Evolutionary conservation across 92 coral and sea anemone species (phyloP), one percentile per base, ranked within the genome.

Genomic region (Paragorgia papillata): DNA sequence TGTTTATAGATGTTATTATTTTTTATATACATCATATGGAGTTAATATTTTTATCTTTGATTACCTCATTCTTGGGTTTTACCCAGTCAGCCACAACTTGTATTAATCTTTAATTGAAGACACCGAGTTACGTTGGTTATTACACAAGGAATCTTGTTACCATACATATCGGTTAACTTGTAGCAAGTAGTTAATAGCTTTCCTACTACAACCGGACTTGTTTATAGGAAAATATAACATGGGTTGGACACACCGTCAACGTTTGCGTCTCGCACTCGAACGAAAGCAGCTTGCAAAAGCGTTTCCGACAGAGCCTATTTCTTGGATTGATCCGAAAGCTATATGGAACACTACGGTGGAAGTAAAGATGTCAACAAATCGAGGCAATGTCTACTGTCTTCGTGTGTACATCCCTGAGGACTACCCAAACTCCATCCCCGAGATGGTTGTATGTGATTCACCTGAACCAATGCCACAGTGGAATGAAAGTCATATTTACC

Each of bases 351-450:
- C 92, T 12, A 83, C 67, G 35, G 90, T 91, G 13, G 92, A 85
- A 65, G 87, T 86, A 9, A 66, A 53, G 34, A 74, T 88, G 76
- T 62, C 79, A 18, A 88, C 92, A 37, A 73, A 73, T 60, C 74
- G 83, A 75, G 78, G 79, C 59, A 83, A 81, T 40, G 70, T 39
- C 32, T 91, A 91, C 80, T 63, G 50, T 5, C 75, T 91, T 62
- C 84, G 90, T 61, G 68, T 88, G 10, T 87, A 83, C 61, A 56
- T 91, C 46, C 91, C 91, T 22, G 51, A 21, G 18, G 97, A 91
- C 62, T 91, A 61, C 49, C 97, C 92, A 18, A 86, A 91, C 80
- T 91, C 91, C 8, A 83, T 84, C 39, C 97, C 97, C 17, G 73
- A 27, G 14, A 46, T 91, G 87, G 88, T 88, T 0, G 87, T 91